Evolutionary conservation across 1,140 invertebrate genomes (phyloP).

Genomic region (Orius laevigatus): DNA sequence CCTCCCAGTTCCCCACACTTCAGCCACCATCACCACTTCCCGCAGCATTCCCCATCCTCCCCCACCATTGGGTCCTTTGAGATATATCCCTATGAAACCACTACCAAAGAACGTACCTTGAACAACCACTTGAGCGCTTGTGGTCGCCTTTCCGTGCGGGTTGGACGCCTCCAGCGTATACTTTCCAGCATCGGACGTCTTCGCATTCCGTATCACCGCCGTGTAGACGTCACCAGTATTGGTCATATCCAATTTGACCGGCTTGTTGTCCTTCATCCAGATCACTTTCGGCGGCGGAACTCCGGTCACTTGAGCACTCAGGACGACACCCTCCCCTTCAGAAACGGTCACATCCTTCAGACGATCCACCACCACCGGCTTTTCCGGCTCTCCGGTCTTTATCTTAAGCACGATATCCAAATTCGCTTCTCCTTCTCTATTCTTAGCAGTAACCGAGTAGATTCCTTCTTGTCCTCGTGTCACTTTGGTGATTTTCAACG

Average conservation of each 20-base stretch:
- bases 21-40: too few species aligned
- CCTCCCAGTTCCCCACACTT: too few species aligned
- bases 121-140: constrained; percentile 55
- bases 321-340: constrained; percentile 56
- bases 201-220: constrained; percentile 47
- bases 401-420: constrained; percentile 63
- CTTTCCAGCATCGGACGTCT: constrained; percentile 46
- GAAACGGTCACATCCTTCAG: constrained; percentile 53
- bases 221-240: constrained; percentile 32
- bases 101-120: constrained; percentile 41
- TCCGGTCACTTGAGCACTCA: constrained; percentile 61
- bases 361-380: constrained; percentile 65
- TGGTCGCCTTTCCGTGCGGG: constrained; percentile 54
- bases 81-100: neutral
- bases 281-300: constrained; percentile 58
- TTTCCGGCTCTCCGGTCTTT: constrained; percentile 53
- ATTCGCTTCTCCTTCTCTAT: constrained; percentile 74
- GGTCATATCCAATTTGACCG: constrained; percentile 27
- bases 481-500: constrained; percentile 60
- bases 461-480: constrained; percentile 63
- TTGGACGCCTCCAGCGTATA: constrained; percentile 70
- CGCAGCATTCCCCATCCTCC: too few species aligned
- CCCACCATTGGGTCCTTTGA: too few species aligned
- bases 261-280: constrained; percentile 63
- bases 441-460: constrained; percentile 75